Evolutionary conservation across 2,888 invertebrate species (phyloP).

Genomic region (Caenorhabditis japonica): DNA sequence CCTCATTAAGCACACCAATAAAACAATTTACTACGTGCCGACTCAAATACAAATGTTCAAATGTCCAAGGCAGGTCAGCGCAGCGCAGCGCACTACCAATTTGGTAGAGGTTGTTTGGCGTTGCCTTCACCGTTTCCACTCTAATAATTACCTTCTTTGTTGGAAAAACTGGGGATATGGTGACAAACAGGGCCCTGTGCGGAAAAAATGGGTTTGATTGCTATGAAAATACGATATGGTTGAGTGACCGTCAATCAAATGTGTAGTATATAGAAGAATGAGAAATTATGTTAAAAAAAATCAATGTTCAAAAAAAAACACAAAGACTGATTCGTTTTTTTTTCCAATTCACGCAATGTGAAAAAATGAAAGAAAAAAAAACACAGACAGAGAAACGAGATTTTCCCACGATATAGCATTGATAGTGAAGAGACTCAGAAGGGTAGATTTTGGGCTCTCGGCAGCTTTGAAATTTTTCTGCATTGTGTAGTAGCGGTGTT

Average conservation of each 20-base stretch:
- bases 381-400: too few relatives aligned
- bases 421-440: too few relatives aligned
- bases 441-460: too few relatives aligned
- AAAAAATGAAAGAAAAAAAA: too few relatives aligned
- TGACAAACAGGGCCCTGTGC: constrained; percentile 6
- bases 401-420: too few relatives aligned
- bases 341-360: too few relatives aligned
- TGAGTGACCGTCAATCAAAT: constrained; percentile 15
- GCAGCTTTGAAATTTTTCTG: too few relatives aligned
- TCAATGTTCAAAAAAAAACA: constrained; percentile 1
- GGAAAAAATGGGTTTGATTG: constrained; percentile 8
- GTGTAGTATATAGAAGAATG: not conserved
- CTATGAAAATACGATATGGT: constrained; percentile 29
- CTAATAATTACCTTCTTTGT: constrained; percentile 19
- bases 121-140: constrained; percentile 9
- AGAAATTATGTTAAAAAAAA: not conserved
- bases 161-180: not conserved
- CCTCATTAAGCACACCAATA: too few relatives aligned
- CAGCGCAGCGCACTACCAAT: not conserved
- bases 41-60: not conserved
- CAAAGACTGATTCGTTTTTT: too few relatives aligned
- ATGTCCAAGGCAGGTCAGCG: not conserved
- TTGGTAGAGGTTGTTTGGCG: not conserved
- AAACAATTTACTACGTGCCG: too few relatives aligned
- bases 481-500: too few relatives aligned